Base-by-base conservation (phyloP, 2,888 invertebrate genomes). In the Diadegma fenestrale region DNA sequence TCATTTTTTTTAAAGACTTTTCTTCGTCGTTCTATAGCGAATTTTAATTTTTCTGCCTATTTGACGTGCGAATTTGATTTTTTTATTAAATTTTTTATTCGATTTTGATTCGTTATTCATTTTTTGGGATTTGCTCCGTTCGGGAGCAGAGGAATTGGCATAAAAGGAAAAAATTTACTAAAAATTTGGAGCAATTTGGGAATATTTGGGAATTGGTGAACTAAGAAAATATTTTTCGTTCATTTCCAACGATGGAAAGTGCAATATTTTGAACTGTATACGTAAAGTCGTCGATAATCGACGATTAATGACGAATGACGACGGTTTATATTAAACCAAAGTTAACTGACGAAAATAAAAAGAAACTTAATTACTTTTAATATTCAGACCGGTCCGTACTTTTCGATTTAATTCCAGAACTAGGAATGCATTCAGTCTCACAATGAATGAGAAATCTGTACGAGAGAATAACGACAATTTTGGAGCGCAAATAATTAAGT, bases 301-400 rank as follows among this genome's bases (percentile, higher is more conserved):
- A 19, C 66, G 72, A 78, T 43, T 26, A 61, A 73, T 33, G 12
- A 41, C 26, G 10, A 78, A 54, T 69, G 63, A 71, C 75, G 87
- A 76, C 82, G 90, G 91, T 92, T 92, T 91, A 92, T 89, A 92
- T 92, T 91, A 90, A 91, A 91, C 90, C 90, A 87, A 73, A 84
- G 81, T 72, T 33, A 51, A 37, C 54, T 14, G 41, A 79, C 71
- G 81, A 71, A 73, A 63, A 54, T 43, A 26, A 26, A 26, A 58
- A 26, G 0, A 26, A 58, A 58, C 26, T 58, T 45, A 12, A 72
- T 72, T 72, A 69, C 17, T 30, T 19, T 19, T 45, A 54, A 14
- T 45, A 41, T 72, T 77, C 51, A 51, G 71, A 48, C 30, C 10
- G 33, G 10, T 33, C n/a, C 64, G 33, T 64, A 64, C 64, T 64